Evolutionary conservation across 2,113 vertebrate genomes (phyloP), one percentile per base, ranked within the genome.

Genomic region (Chaetodon auriga): DNA sequence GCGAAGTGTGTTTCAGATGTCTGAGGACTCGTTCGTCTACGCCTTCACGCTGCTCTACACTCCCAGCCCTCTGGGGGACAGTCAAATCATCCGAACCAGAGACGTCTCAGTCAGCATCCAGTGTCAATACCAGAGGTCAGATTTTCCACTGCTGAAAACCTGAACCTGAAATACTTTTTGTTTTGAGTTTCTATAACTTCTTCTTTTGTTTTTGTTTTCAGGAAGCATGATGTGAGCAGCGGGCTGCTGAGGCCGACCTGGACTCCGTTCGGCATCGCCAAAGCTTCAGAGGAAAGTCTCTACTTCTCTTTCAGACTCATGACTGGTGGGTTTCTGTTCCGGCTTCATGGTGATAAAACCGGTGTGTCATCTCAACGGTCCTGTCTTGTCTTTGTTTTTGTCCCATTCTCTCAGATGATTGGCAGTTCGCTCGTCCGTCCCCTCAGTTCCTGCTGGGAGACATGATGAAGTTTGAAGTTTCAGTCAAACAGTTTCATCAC

Each of bases 61-160:
- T 0, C 90, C 93, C 4, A 81, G 65, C 36, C 80, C 83, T 10
- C 41, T 85, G 15, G 87, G 77, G 5, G 36, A 35, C 45, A 75
- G 64, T 64, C 80, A 78, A 6, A 93, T 95, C 4, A 0, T 89
- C 62, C 75, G 92, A 5, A 71, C 82, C 9, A 48, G n/a, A 38
- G 87, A 73, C 0, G 71, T 89, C 7, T 13, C 71, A 0, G 58
- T 94, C 66, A 25, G 1, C 78, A 71, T 95, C n/a, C n/a, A 87
- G 54, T 94, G 94, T 51, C 89, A 91, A 18, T 95, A 95, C 78
- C 69, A 9, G 54, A 94, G 90, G 93, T 93, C 58, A 5, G 76
- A 35, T 12, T 36, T 38, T 16, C 49, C 4, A 5, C 21, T 9
- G 1, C 45, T 25, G n/a, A n/a, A n/a, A n/a, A n/a, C n/a, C n/a